A percentile compares a stretch with the other conserved stretches of the same genome.
Conservation (phyloP, 64 coral and sea anemone species). For the Acropora yongei region DNA sequence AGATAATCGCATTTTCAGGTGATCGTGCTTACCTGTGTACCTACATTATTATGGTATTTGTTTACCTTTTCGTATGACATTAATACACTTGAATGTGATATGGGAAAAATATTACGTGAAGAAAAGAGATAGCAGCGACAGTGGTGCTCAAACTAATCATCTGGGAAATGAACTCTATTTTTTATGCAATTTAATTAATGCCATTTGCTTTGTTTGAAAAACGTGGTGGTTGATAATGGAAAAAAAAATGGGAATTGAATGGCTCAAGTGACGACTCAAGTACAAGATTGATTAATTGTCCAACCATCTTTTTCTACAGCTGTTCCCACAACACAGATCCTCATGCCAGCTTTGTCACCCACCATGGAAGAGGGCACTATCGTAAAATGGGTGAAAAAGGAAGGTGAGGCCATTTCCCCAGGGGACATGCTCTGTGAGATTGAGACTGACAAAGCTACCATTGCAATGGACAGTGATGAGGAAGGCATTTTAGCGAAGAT, state of each 20-base stretch:
- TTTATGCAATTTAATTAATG: too few relatives aligned
- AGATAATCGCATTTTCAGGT: neutral
- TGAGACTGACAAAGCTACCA: conserved; percentile 93
- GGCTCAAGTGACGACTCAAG: too few relatives aligned
- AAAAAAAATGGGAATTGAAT: neutral
- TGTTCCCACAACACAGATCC: conserved; percentile 78
- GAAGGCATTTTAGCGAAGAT: conserved; percentile 93
- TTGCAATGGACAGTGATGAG: conserved; percentile 87
- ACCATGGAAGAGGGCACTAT: conserved; percentile 95
- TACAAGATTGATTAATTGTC: neutral
- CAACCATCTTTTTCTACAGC: neutral
- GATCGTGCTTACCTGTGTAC: neutral
- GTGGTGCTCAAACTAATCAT: too few relatives aligned
- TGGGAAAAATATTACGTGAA: too few relatives aligned
- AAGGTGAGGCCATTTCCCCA: conserved; percentile 67
- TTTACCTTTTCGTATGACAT: neutral
- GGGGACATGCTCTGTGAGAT: conserved; percentile 94
- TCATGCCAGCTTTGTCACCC: conserved; percentile 92
- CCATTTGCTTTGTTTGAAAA: too few relatives aligned
- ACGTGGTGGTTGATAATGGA: too few relatives aligned
- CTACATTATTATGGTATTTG: neutral
- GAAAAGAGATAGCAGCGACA: too few relatives aligned
- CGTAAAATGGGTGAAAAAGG: conserved; percentile 84
- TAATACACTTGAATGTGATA: too few relatives aligned
- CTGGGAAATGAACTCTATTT: too few relatives aligned